phyloP scores from a whole-genome alignment of 2,797 vertebrate genomes.

The Mus spretus region DNA sequence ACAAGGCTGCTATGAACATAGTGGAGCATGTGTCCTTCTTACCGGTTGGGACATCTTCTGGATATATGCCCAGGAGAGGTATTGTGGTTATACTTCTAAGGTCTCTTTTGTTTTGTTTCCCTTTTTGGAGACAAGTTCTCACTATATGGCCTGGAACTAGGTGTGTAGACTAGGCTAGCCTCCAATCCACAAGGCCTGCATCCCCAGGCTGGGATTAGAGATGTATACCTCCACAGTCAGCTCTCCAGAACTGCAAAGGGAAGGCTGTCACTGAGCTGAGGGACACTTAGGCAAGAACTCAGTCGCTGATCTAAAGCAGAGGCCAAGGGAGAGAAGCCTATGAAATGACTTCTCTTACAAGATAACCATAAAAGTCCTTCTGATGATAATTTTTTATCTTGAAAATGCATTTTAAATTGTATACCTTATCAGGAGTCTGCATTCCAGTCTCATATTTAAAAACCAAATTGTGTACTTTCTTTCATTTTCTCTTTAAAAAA shows the following conservation, averaged over 20 bases:
- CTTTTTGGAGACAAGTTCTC: neutral
- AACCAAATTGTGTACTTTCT: neutral
- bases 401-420: slow-evolving; percentile 12
- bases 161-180: neutral
- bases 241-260: slow-evolving; percentile 25
- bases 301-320: neutral
- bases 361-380: neutral
- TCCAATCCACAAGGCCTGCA: neutral
- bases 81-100: neutral
- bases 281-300: neutral
- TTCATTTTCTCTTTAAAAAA: neutral
- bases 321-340: neutral
- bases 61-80: no score
- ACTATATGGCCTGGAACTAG: neutral
- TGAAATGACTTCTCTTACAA: slow-evolving; percentile 33
- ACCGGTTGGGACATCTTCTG: no score
- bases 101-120: neutral
- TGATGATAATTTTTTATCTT: slow-evolving; percentile 29
- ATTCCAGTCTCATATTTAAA: slow-evolving; percentile 16
- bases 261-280: neutral
- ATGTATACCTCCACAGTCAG: neutral
- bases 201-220: neutral
- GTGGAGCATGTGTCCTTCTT: no score
- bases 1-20: no score
- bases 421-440: slow-evolving; percentile 11